Evolutionary conservation across 2,888 invertebrate genomes (phyloP).

Genomic region (Strigamia transsilvanica): DNA sequence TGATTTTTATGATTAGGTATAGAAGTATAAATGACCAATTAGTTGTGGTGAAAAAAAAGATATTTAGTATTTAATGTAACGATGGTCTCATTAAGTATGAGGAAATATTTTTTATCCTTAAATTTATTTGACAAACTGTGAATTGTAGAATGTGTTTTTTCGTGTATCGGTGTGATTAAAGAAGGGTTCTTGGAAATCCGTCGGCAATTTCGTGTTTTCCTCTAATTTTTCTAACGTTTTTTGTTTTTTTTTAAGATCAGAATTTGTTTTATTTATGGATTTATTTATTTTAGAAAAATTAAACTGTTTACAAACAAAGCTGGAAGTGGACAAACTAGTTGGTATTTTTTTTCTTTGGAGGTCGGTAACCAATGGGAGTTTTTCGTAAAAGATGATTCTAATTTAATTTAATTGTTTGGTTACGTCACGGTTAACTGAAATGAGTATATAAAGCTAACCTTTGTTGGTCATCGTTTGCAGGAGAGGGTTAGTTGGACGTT

Average conservation of each 20-base stretch:
- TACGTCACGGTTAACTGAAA: background rate
- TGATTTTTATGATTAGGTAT: background rate
- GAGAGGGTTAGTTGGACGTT: background rate
- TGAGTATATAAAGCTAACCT: background rate
- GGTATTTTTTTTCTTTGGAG: no score
- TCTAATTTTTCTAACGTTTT: no score
- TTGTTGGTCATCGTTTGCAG: constrained; percentile 7
- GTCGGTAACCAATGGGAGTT: no score
- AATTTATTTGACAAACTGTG: constrained; percentile 1
- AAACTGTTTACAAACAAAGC: no score
- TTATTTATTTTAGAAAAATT: background rate
- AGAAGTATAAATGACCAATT: constrained; percentile 12
- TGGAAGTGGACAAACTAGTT: no score
- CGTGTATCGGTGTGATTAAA: background rate
- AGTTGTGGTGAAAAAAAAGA: background rate
- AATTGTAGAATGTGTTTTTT: no score
- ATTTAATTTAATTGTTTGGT: no score
- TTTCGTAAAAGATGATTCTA: no score
- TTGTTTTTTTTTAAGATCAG: no score
- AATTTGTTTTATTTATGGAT: background rate
- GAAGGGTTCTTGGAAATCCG: background rate
- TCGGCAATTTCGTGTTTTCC: background rate
- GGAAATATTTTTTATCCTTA: background rate
- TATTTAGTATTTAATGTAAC: constrained; percentile 20
- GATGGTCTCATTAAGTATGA: background rate